These are phyloP conservation scores for Apoderus coryli DNA, from an alignment of 2,888 invertebrate genomes.

Conservation along the genomic window DNA sequence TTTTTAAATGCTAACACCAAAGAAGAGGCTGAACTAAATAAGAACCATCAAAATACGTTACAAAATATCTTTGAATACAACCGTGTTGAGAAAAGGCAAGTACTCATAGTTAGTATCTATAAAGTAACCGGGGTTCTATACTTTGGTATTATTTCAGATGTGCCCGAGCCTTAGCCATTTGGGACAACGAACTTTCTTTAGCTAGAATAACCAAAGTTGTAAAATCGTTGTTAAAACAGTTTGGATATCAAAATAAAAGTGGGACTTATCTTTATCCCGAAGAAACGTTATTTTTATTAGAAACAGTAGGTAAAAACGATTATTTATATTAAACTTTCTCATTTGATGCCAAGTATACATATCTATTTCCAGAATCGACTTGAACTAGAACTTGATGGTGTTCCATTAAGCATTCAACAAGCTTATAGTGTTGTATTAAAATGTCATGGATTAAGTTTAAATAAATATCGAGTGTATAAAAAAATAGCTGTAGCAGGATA, in stretches of 20 bases:
- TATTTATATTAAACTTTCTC: conserved; percentile 1
- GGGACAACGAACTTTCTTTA: conserved; percentile 20
- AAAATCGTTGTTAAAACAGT: conserved; percentile 21
- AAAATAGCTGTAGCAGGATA: conserved; percentile 24
- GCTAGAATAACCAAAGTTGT: conserved; percentile 22
- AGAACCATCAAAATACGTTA: conserved; percentile 18
- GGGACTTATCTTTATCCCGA: conserved; percentile 40
- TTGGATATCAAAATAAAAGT: conserved; percentile 26
- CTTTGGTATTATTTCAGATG: conserved; percentile 20
- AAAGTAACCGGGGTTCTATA: conserved; percentile 2
- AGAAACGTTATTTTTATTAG: conserved; percentile 49
- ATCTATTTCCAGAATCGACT: conserved; percentile 42
- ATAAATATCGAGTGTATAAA: conserved; percentile 24
- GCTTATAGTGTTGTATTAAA: conserved; percentile 41
- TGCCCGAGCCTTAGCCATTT: conserved; percentile 23
- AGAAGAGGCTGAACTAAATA: conserved; percentile 15
- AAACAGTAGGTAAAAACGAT: conserved; percentile 38
- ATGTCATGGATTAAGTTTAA: conserved; percentile 14
- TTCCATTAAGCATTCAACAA: conserved; percentile 49
- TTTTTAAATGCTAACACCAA: conserved; percentile 18
- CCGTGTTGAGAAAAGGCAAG: conserved; percentile 26
- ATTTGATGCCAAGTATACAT: conserved; percentile 4
- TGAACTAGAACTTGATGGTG: conserved; percentile 39
- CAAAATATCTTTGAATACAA: conserved; percentile 18
- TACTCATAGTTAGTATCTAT: background rate